Percentiles rank a stretch among this genome's conserved stretches.
Evolutionary conservation across 2,888 invertebrate genomes (phyloP).

Genomic region (Helicoverpa assulta): DNA sequence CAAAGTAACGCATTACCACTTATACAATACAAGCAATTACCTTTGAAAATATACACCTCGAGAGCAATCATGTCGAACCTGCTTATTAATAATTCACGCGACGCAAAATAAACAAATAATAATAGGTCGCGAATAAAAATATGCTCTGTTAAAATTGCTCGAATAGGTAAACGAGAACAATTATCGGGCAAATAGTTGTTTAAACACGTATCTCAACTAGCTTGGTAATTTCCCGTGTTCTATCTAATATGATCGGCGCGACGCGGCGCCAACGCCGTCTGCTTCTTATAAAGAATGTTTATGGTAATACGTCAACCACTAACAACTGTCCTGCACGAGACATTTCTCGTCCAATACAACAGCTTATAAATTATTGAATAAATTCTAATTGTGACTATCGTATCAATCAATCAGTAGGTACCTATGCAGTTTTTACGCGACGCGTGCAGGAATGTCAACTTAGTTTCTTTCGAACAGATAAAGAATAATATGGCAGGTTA

Average conservation of each 20-base stretch:
- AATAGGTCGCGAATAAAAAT: slow-evolving; percentile 69
- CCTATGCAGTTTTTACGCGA: slow-evolving; percentile 64
- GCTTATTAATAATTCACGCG: slow-evolving; percentile 64
- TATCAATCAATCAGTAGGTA: slow-evolving; percentile 78
- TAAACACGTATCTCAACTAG: slow-evolving; percentile 82
- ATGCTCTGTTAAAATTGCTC: slow-evolving; percentile 70
- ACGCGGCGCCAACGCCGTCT: slow-evolving; percentile 86
- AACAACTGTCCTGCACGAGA: slow-evolving; percentile 62
- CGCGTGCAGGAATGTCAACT: slow-evolving; percentile 61
- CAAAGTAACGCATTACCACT: slow-evolving; percentile 65
- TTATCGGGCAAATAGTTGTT: slow-evolving; percentile 83
- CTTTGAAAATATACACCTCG: slow-evolving; percentile 60
- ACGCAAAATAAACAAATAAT: slow-evolving; percentile 64
- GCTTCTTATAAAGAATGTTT: slow-evolving; percentile 84
- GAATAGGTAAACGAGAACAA: slow-evolving; percentile 80
- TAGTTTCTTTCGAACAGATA: slow-evolving; percentile 51
- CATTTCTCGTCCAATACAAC: slow-evolving; percentile 76
- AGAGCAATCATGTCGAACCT: slow-evolving; percentile 60
- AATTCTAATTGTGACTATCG: slow-evolving; percentile 80
- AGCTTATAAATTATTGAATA: slow-evolving; percentile 85
- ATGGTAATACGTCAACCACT: slow-evolving; percentile 82
- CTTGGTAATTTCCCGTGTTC: slow-evolving; percentile 86
- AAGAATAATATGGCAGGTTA: slow-evolving; percentile 35
- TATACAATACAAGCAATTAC: slow-evolving; percentile 64
- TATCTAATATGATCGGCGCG: slow-evolving; percentile 85